phyloP scores from a whole-genome alignment of 2,113 vertebrate species.

The Jaculus jaculus region DNA sequence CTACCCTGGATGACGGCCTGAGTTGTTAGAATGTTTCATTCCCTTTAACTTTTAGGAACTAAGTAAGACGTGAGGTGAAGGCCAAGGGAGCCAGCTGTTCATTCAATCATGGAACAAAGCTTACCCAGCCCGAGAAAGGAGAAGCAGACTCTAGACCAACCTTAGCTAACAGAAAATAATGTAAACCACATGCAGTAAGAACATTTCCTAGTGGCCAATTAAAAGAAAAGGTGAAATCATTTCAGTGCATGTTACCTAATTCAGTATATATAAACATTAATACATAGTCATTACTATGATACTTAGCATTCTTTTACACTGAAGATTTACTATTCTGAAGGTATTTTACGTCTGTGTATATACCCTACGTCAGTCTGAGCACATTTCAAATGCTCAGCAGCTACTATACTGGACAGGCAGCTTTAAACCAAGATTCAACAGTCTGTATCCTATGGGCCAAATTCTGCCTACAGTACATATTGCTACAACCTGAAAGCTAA shows the following conservation, averaged over 20 bases:
- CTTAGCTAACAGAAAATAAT: neutral
- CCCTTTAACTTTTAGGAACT: neutral
- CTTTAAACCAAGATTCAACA: neutral
- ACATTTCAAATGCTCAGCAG: neutral
- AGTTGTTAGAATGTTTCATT: neutral
- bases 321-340: neutral
- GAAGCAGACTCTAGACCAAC: neutral
- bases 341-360: neutral
- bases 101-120: neutral
- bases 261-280: neutral
- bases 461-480: neutral
- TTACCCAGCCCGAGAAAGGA: neutral
- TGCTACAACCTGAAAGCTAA: conserved; percentile 3
- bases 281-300: neutral
- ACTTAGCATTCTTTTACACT: neutral
- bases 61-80: neutral
- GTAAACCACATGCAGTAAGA: neutral
- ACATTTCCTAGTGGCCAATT: too few species aligned
- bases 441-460: neutral
- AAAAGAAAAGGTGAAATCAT: too few species aligned
- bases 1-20: neutral
- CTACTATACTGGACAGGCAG: neutral
- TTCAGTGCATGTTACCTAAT: neutral
- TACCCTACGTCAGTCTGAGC: neutral
- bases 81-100: neutral